Percentiles rank a stretch among this genome's conserved stretches.
Conservation (phyloP, 2,113 vertebrate species). For the Natator depressus region DNA sequence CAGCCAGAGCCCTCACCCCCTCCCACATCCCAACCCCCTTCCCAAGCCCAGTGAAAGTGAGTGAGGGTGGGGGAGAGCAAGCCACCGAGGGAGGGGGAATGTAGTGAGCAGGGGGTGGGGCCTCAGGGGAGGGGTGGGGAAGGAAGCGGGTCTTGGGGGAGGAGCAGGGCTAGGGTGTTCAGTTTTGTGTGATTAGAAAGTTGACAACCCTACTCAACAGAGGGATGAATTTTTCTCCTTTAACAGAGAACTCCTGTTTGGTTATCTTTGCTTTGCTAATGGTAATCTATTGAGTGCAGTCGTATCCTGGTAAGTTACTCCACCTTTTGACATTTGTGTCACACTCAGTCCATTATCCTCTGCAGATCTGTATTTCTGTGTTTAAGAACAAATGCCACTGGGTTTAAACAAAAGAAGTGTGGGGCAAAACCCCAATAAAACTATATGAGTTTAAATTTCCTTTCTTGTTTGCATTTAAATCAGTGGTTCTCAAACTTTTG, state of each 20-base stretch:
- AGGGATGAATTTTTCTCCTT: not conserved
- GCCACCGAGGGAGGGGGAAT: too few species aligned
- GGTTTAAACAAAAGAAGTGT: not conserved
- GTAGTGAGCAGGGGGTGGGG: too few species aligned
- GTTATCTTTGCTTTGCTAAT: not conserved
- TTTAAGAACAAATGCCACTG: not conserved
- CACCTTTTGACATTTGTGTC: not conserved
- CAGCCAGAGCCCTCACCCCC: too few species aligned
- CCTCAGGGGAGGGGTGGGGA: too few species aligned
- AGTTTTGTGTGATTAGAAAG: too few species aligned
- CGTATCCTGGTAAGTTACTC: not conserved
- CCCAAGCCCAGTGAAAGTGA: too few species aligned
- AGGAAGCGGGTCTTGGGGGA: too few species aligned
- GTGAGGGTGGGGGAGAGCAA: too few species aligned
- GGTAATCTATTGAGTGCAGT: not conserved
- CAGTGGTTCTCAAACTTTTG: too few species aligned
- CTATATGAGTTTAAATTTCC: not conserved
- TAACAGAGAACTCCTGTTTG: not conserved
- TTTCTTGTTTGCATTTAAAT: not conserved
- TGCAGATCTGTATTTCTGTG: not conserved
- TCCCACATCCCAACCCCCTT: too few species aligned
- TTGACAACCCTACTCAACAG: not conserved
- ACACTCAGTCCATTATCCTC: not conserved
- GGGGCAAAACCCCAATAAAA: not conserved
- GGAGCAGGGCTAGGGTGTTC: too few species aligned